phyloP scores from a whole-genome alignment of 2,797 vertebrate genomes.

The Graptemys geographica region DNA sequence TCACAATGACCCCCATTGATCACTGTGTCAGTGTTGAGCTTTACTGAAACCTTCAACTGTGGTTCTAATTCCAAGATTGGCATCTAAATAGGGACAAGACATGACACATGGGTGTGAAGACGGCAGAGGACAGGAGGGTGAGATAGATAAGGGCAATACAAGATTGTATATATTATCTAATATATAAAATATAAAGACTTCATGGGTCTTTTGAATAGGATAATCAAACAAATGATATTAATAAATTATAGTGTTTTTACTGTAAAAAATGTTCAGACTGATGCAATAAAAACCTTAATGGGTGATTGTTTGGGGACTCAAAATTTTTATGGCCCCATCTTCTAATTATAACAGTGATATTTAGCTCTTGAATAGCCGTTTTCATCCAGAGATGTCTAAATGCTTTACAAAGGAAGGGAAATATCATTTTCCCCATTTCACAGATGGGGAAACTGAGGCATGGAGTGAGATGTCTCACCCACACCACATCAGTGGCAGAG shows the following conservation, averaged over 20 bases:
- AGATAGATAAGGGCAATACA: background rate
- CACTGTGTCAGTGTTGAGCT: background rate
- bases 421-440: background rate
- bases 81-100: fast-evolving
- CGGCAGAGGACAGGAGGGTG: background rate
- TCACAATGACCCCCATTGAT: background rate
- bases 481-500: background rate
- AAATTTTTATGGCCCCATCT: background rate
- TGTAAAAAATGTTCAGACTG: background rate
- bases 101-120: fast-evolving
- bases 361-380: background rate
- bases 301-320: background rate
- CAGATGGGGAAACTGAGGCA: background rate
- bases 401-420: background rate
- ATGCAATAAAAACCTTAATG: background rate
- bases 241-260: background rate
- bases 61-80: background rate
- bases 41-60: background rate
- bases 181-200: background rate
- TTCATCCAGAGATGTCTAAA: background rate
- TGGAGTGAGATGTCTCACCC: background rate
- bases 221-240: background rate
- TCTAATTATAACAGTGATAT: background rate
- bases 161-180: background rate
- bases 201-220: background rate